Evolutionary conservation across 2,888 invertebrate genomes (phyloP), one percentile per base, ranked within the genome.

Genomic region (Dyspetes luteomarginatus): DNA sequence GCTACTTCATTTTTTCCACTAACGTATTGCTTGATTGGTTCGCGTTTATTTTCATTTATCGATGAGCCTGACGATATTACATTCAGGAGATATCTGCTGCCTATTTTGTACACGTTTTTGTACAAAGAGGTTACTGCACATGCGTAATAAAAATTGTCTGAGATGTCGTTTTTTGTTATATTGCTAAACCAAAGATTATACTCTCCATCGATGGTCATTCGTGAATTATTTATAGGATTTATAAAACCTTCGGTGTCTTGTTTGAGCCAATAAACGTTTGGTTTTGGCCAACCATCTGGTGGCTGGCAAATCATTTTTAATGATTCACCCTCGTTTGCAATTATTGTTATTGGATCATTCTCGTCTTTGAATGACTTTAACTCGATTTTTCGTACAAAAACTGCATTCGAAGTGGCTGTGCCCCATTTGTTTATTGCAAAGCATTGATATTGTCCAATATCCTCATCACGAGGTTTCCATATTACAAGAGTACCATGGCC

Each of bases 111-210:
- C 91, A 98, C 98, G 91, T 95, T 97, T 89, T 96, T 95, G 91
- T 97, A 97, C 9, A 96, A 94, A 0, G 98, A 98, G 75, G 98
- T 97, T 0, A 98, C 99, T 22, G 98, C 97, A 92, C 99, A 99
- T 62, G 97, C 97, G 92, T 99, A 99, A 85, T 95, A 95, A 89
- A 96, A 97, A 87, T 97, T 96, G 62, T 95, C 95, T 78, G 97
- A 97, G 4, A 95, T 95, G 92, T 99, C 99, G 67, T 94, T 92
- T 71, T 95, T 94, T 0, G 97, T 97, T 17, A 99, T 97, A 92
- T 99, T 98, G 65, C 98, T 97, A 93, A 99, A 98, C 96, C 98
- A 98, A n/a, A 99, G 94, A 89, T 97, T 97, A 56, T 99, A 99
- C 93, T 98, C 98, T 0, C 98, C 98, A 92, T 99, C 99, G 79